Evolutionary conservation across 2,113 vertebrate genomes (phyloP), one percentile per base, ranked within the genome.

Genomic region (Neopipo cinnamomea): DNA sequence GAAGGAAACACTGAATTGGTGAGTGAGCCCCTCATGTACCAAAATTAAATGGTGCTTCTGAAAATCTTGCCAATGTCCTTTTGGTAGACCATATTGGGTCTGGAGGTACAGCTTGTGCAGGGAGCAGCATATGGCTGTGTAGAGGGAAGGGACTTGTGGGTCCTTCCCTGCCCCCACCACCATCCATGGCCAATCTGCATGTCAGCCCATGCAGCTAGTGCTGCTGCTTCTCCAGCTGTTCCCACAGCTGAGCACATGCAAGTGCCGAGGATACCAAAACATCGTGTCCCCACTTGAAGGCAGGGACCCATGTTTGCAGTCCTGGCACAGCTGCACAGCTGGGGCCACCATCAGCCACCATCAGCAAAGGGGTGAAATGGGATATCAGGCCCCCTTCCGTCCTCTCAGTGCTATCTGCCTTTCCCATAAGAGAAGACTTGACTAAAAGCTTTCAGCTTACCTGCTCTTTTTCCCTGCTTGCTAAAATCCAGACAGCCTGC

Each of bases 281-380:
- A 0, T 23, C 4, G 2, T 2, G 2, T 62, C 10, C 37, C 8
- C 11, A 8, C 0, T 1, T 17, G 66, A 28, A 71, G 56, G 9
- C 14, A 44, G 35, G 42, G 66, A 77, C 4, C 27, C 0, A 1
- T 13, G 14, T 6, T 8, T 78, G 52, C 49, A 83, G 41, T 23
- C 22, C 58, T 58, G 33, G n/a, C n/a, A 33, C 33, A 56, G 56
- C 12, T 1, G 0, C 13, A 1, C 12, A 12, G 28, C 15, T 8
- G 1, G 12, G 27, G 44, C 47, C 35, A 65, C 27, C 56, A 33
- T 11, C 0, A 0, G 7, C 27, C 35, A 72, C 65, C 25, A 8
- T 1, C 2, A 56, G 37, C 1, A 2, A 73, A 73, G 58, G 25
- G 4, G 2, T 25, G 44, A 53, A 56, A 65, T 11, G 25, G 23